Base-by-base conservation (phyloP, 2,113 vertebrate genomes). In the Lutjanus erythropterus region DNA sequence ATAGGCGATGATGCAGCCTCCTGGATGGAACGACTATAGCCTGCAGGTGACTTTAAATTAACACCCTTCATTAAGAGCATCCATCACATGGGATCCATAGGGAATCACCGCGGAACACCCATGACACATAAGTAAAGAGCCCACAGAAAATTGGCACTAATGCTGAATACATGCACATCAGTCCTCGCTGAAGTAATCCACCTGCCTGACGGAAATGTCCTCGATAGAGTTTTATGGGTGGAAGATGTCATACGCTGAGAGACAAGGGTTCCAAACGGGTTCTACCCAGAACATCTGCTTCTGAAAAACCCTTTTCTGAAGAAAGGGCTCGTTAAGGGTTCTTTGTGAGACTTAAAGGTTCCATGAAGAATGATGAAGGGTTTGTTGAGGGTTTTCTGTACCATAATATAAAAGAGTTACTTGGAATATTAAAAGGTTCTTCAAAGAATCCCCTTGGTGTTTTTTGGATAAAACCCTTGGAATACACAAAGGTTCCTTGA, bases 11-110 rank as follows among this genome's bases (percentile, higher is more conserved):
- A 75, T 80, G 80, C 83, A 73, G 89, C 83, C 89, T 86, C 44
- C 62, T 72, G 87, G 91, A 86, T 62, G 71, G 86, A 81, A 65
- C 53, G 33, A 71, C 85, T 80, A 79, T 86, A 91, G 91, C 93
- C 93, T 86, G 90, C 89, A 92, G 92, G 91, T 90, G 91, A 86
- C 91, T 94, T 91, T 93, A 92, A 94, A 94, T 93, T 91, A 94
- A 94, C 89, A 85, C 78, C 87, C 91, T 91, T 93, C 91, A 93
- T 94, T 93, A 92, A 86, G 82, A 85, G 90, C 90, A 90, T 91
- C 86, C 89, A 89, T 93, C 87, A 90, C 67, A 60, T 60, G 42
- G 71, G 66, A 80, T 89, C 91, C 84, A 80, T 73, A 29, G 91
- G 88, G 90, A 88, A 69, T 85, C 69, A 52, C 70, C 70, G 14